Percentiles rank a stretch among this genome's conserved stretches.
Conservation (phyloP, 1,140 invertebrate genomes). For the Laupala kohalensis region DNA sequence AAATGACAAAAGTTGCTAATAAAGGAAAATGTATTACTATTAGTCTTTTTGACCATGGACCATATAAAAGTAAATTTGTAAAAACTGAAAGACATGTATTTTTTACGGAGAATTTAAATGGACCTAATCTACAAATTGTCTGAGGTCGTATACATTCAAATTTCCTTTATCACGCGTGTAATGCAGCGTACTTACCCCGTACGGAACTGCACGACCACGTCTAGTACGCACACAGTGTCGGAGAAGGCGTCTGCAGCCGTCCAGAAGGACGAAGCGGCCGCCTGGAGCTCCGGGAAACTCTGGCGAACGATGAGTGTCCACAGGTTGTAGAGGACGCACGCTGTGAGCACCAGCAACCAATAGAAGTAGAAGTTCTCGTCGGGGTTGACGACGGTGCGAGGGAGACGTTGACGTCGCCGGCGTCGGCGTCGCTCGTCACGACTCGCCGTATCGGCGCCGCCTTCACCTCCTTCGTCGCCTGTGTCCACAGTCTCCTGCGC, state of each 20-base stretch:
- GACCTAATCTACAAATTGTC: too few species aligned
- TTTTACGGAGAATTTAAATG: too few species aligned
- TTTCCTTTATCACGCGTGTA: too few species aligned
- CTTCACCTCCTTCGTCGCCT: slow-evolving; percentile 29
- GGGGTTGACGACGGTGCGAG: slow-evolving; percentile 82
- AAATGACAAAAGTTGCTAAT: too few species aligned
- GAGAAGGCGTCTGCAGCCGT: slow-evolving; percentile 65
- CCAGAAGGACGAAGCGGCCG: slow-evolving; percentile 55
- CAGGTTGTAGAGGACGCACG: slow-evolving; percentile 85
- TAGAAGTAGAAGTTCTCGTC: slow-evolving; percentile 93
- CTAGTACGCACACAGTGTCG: slow-evolving; percentile 74
- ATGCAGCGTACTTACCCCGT: too few species aligned
- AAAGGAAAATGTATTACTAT: too few species aligned
- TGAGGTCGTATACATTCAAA: too few species aligned
- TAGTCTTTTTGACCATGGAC: too few species aligned
- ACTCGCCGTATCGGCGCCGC: slow-evolving; percentile 32
- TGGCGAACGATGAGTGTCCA: slow-evolving; percentile 92
- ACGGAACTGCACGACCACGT: slow-evolving; percentile 79
- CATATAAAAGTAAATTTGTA: too few species aligned
- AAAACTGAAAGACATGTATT: too few species aligned
- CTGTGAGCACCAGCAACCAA: slow-evolving; percentile 79
- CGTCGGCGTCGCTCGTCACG: slow-evolving; percentile 46
- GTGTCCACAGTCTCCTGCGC: slow-evolving; percentile 46
- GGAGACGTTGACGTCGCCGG: slow-evolving; percentile 45
- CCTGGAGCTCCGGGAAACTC: slow-evolving; percentile 82